phyloP scores from a whole-genome alignment of 2,113 vertebrate genomes.

The Pagrus major region DNA sequence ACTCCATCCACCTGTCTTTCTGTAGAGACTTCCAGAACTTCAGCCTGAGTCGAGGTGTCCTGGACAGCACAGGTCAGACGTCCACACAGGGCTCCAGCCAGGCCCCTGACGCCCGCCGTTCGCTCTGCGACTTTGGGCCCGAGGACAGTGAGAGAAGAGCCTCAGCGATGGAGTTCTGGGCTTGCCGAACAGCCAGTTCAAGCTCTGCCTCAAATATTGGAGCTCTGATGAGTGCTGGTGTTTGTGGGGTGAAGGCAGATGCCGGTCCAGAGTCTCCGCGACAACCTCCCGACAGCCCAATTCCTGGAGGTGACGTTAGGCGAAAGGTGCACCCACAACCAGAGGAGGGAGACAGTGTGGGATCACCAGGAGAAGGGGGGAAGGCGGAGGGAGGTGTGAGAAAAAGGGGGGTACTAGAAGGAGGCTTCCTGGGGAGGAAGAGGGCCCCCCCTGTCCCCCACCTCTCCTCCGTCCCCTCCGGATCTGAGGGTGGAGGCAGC shows the following conservation, averaged over 20 bases:
- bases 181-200: slow-evolving; percentile 47
- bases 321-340: slow-evolving; percentile 83
- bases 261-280: slow-evolving; percentile 75
- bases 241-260: slow-evolving; percentile 70
- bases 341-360: slow-evolving; percentile 82
- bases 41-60: slow-evolving; percentile 84
- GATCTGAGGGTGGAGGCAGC: slow-evolving; percentile 89
- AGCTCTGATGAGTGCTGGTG: not conserved
- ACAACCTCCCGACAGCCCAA: slow-evolving; percentile 81
- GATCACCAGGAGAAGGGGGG: slow-evolving; percentile 59
- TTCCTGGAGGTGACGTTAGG: slow-evolving; percentile 81
- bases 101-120: slow-evolving; percentile 78
- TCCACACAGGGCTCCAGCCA: slow-evolving; percentile 58
- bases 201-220: slow-evolving; percentile 17
- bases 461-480: slow-evolving; percentile 84
- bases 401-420: slow-evolving; percentile 90
- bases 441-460: slow-evolving; percentile 86
- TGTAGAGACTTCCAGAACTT: slow-evolving; percentile 93
- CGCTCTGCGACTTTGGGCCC: slow-evolving; percentile 77
- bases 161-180: slow-evolving; percentile 80
- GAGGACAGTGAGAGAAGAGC: slow-evolving; percentile 86
- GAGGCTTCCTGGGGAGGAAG: slow-evolving; percentile 90
- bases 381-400: slow-evolving; percentile 82
- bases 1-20: slow-evolving; percentile 19
- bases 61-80: slow-evolving; percentile 81